Conservation (phyloP, 2,113 vertebrate genomes). For the Tragelaphus strepsiceros region DNA sequence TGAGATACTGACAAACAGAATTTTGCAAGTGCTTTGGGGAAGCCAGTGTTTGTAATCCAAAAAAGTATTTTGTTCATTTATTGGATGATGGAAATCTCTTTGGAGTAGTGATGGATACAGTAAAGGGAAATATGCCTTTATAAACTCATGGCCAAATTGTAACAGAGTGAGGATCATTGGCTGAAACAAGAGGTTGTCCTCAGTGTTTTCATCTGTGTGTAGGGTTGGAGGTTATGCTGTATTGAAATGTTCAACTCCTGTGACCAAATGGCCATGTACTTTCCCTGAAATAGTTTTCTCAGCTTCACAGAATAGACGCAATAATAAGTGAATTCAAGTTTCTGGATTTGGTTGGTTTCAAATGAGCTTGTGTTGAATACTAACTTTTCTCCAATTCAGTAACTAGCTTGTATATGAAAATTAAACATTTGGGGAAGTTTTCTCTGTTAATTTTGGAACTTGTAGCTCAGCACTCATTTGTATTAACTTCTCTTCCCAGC, state of each 20-base stretch:
- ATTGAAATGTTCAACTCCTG: neutral
- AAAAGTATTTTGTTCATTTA: neutral
- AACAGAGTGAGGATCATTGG: neutral
- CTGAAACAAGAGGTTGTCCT: neutral
- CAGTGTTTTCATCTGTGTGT: neutral
- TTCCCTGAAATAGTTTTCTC: neutral
- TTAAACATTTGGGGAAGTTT: neutral
- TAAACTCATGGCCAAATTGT: neutral
- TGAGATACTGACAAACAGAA: neutral
- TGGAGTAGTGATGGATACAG: neutral
- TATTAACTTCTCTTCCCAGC: neutral
- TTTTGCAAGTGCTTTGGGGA: constrained; percentile 6
- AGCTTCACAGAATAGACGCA: neutral
- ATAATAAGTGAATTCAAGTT: neutral
- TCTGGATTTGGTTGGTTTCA: constrained; percentile 3
- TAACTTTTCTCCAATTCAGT: neutral
- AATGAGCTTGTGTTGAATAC: neutral
- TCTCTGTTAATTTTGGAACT: neutral
- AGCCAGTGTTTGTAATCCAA: neutral
- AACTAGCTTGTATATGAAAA: neutral
- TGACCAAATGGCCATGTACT: neutral
- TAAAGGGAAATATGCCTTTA: neutral
- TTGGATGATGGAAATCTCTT: neutral
- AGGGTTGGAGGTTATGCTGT: neutral
- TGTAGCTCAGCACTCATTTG: neutral